These are phyloP conservation scores for Arenaria interpres DNA, from an alignment of 2,113 vertebrate genomes.

Conservation along the genomic window DNA sequence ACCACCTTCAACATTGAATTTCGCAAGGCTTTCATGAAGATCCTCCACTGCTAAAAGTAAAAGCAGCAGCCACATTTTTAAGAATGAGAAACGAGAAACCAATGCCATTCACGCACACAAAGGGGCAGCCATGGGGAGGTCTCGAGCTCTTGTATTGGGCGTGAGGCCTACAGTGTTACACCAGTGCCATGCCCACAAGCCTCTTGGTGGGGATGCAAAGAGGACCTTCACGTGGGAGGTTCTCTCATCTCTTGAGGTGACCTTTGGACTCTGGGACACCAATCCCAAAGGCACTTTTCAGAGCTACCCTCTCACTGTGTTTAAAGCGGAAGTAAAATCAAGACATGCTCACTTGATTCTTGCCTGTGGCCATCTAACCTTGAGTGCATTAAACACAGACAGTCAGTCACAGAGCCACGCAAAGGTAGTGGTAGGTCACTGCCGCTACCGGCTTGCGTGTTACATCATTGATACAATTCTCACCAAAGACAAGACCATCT, in stretches of 20 bases:
- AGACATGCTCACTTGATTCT: background rate
- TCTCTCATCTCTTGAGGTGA: background rate
- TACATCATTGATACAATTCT: background rate
- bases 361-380: slow-evolving; percentile 3
- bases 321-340: background rate
- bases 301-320: slow-evolving; percentile 21
- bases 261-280: background rate
- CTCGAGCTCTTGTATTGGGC: background rate
- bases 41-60: slow-evolving; percentile 89
- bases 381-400: background rate
- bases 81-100: background rate
- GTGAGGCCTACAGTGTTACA: background rate
- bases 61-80: background rate
- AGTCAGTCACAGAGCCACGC: background rate
- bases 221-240: background rate
- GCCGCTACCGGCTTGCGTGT: background rate
- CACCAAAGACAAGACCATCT: slow-evolving; percentile 70
- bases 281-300: background rate
- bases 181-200: background rate
- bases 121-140: background rate
- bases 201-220: background rate
- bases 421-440: background rate
- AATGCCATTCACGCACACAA: background rate
- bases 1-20: slow-evolving; percentile 98
- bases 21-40: slow-evolving; percentile 98